A percentile compares a stretch with the other conserved stretches of the same genome.
Evolutionary conservation across 2,113 vertebrate species (phyloP).

Genomic region (Hypanus sabinus): DNA sequence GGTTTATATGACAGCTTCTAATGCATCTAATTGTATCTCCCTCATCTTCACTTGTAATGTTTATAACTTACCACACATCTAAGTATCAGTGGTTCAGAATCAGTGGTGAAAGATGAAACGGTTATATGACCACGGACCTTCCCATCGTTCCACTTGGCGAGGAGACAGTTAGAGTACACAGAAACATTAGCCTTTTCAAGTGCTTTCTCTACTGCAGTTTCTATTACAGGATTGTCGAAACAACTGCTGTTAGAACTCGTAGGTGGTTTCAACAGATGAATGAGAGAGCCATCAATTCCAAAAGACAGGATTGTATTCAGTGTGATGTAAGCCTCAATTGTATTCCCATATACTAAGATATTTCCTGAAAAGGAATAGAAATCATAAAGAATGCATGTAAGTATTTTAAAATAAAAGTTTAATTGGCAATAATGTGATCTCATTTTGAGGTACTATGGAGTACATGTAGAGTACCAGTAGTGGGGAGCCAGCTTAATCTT

Average conservation of each 20-base stretch:
- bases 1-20: too few species aligned
- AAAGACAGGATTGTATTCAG: constrained; percentile 64
- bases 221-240: constrained; percentile 54
- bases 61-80: constrained; percentile 68
- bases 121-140: constrained; percentile 49
- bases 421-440: not conserved
- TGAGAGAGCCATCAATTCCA: constrained; percentile 59
- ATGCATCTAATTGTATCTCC: not conserved
- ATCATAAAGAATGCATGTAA: not conserved
- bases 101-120: constrained; percentile 62
- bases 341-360: constrained; percentile 75
- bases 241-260: constrained; percentile 42
- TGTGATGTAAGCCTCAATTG: constrained; percentile 67
- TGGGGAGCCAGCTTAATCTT: not conserved
- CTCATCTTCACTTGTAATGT: not conserved
- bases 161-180: constrained; percentile 52
- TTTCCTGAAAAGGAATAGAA: constrained; percentile 56
- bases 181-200: constrained; percentile 51
- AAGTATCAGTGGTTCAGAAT: constrained; percentile 53
- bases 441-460: not conserved
- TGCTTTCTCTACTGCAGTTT: constrained; percentile 47
- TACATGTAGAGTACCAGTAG: not conserved
- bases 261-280: constrained; percentile 69
- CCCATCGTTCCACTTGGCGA: constrained; percentile 67
- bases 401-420: not conserved